A percentile compares a stretch with the other conserved stretches of the same genome.
These are phyloP conservation scores for Chrysodeixis includens DNA, from an alignment of 2,888 invertebrate species.

Conservation along the genomic window DNA sequence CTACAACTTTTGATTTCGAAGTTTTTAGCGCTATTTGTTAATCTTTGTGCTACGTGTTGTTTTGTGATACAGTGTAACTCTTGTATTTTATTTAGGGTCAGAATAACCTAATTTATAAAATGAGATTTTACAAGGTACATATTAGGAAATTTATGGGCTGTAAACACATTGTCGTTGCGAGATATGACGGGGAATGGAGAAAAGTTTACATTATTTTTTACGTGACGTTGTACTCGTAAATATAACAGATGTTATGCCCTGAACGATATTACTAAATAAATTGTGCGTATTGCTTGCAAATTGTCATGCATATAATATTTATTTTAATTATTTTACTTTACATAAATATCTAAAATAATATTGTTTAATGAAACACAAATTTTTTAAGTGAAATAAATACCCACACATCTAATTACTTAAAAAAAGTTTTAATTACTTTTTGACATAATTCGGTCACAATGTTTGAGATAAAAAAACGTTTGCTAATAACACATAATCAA, in stretches of 20 bases:
- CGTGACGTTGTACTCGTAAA: constrained; percentile 41
- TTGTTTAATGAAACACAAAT: too few relatives aligned
- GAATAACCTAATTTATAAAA: constrained; percentile 65
- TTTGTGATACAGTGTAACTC: constrained; percentile 18
- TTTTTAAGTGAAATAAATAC: too few relatives aligned
- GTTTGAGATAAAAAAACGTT: too few relatives aligned
- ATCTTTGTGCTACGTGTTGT: constrained; percentile 22
- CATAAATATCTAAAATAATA: not conserved
- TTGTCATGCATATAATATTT: too few relatives aligned
- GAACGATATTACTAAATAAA: constrained; percentile 23
- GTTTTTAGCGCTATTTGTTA: constrained; percentile 27
- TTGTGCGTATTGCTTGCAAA: constrained; percentile 3
- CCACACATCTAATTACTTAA: too few relatives aligned
- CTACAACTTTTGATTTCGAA: constrained; percentile 45
- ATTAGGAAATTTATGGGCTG: constrained; percentile 80
- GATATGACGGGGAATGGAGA: constrained; percentile 69
- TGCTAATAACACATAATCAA: too few relatives aligned
- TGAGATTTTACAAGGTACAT: constrained; percentile 75
- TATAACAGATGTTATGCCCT: constrained; percentile 46
- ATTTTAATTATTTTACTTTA: too few relatives aligned
- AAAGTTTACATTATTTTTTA: constrained; percentile 54
- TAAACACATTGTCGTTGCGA: constrained; percentile 79
- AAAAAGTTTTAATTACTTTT: too few relatives aligned
- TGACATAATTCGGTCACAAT: too few relatives aligned
- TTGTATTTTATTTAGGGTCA: constrained; percentile 25